Evolutionary conservation across 2,113 vertebrate species (phyloP), one percentile per base, ranked within the genome.

Genomic region (Lutjanus erythropterus): DNA sequence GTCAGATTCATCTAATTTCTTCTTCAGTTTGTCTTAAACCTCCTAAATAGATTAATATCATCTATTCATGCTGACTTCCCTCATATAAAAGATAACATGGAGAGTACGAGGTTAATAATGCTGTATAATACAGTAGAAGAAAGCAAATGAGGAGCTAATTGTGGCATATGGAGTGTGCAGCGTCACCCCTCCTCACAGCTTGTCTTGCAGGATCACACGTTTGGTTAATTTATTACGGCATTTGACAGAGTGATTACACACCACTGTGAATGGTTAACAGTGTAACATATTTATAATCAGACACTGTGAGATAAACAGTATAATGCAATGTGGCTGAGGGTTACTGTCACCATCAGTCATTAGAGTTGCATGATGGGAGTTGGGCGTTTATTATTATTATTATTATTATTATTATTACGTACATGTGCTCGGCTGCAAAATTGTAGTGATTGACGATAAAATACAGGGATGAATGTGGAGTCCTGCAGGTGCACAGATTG

Each of bases 131-230:
- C 64, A 86, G 23, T 56, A 49, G 66, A 68, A 1, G 1, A 12
- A 50, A 46, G 73, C 65, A 73, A 84, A 77, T 67, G 53, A 78
- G 77, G 65, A 82, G 70, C 70, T 84, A 87, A 91, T 86, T 88
- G 80, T 84, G 70, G 65, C 86, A 75, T 85, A 85, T 81, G 77
- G 68, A 59, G 84, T 84, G 78, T 87, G 84, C 49, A 9, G 66
- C 69, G 79, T 61, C 89, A 86, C 77, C 78, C 71, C 72, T 65
- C 84, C 70, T 91, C 90, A 86, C 92, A 93, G 92, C 88, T 92
- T 91, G 84, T 89, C 71, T 91, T 53, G 55, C 87, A 81, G 69
- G 71, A 79, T 92, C 86, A 90, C 89, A 89, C 83, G 4, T 90
- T 90, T 75, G 68, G 74, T 71, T 89, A 58, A 90, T 91, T 85